Evolutionary conservation across 2,797 vertebrate species (phyloP), one percentile per base, ranked within the genome.

Genomic region (Pampus argenteus): DNA sequence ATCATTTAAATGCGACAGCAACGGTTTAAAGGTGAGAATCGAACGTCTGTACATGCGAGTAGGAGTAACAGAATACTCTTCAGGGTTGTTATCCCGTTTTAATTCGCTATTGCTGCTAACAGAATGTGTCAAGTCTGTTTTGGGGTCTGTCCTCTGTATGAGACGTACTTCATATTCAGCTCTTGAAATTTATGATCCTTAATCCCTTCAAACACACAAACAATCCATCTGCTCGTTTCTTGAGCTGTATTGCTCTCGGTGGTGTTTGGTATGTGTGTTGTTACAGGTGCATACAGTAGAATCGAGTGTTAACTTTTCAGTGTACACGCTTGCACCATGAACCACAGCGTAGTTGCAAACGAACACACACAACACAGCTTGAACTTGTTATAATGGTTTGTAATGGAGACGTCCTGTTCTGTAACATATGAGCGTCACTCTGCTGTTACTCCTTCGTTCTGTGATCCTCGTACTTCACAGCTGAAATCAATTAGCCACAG

Each of bases 401-500:
- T 59, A 63, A 60, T 18, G 9, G 45, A 61, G 49, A 79, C 2
- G 7, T 74, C 42, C 13, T 57, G 66, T 64, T 56, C 17, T 17
- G 17, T 7, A 44, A 18, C 40, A 22, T 42, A 47, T 42, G 15
- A 66, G 25, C 51, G 7, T 51, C 26, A 38, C 71, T 82, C 57
- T n/a, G 48, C 50, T 71, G 31, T 23, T 58, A 1, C 51, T 70
- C 25, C 45, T 20, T 63, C 6, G 3, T 11, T 71, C 49, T 77
- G 58, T 56, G 36, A 79, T 81, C 29, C 42, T 67, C 40, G 49
- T 72, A 66, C 76, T 76, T 54, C 57, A 80, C 81, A 76, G 84
- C 79, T 90, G 89, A 85, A 93, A 86, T 83, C 81, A 86, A 82
- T 91, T 76, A 76, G 52, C 68, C 52, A 13, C 6, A 65, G 50